phyloP scores from a whole-genome alignment of 2,797 vertebrate species.

The Calcarius lapponicus region DNA sequence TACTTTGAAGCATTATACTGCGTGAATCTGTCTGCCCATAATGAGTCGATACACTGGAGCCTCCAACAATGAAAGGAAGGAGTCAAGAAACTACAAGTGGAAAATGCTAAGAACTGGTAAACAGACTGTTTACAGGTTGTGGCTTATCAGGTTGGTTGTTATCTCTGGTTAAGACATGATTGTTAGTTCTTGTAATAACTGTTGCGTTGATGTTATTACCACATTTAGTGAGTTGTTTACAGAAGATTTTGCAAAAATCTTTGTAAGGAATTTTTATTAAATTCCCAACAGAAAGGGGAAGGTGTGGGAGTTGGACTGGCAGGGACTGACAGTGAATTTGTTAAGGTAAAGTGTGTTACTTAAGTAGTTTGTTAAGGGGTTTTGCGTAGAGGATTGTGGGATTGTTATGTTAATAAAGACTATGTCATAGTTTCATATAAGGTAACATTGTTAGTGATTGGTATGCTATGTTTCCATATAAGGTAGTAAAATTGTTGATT shows the following conservation, averaged over 20 bases:
- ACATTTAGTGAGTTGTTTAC: background rate
- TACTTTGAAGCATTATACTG: background rate
- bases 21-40: background rate
- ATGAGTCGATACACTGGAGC: background rate
- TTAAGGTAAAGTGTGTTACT: background rate
- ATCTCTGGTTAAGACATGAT: background rate
- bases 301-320: background rate
- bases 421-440: background rate
- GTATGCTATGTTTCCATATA: background rate
- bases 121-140: background rate
- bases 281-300: background rate
- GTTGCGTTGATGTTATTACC: background rate
- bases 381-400: background rate
- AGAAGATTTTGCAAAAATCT: background rate
- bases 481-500: background rate
- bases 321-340: background rate
- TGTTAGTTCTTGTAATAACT: background rate
- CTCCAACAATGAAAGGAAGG: background rate
- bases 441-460: background rate
- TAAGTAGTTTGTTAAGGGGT: no score
- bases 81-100: background rate
- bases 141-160: background rate
- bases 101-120: background rate
- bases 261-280: background rate
- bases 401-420: no score